Evolutionary conservation across 2,797 vertebrate species (phyloP).

Genomic region (Galago senegalensis): DNA sequence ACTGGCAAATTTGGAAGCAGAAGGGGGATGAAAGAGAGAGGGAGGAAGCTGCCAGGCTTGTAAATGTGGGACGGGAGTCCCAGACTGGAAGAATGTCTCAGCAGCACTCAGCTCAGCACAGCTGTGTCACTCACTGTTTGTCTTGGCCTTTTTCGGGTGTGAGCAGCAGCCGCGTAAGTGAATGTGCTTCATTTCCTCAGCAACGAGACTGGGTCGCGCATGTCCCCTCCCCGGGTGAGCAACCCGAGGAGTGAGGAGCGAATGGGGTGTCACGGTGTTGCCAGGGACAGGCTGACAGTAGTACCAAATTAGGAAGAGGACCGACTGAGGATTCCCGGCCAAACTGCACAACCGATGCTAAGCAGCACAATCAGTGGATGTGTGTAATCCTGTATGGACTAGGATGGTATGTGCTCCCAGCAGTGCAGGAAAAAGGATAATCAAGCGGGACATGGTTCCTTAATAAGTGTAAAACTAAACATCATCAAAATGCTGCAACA

Average conservation of each 20-base stretch:
- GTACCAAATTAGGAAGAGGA: conserved; percentile 80
- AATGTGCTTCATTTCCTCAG: conserved; percentile 75
- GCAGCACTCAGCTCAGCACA: neutral
- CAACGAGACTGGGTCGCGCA: conserved; percentile 42
- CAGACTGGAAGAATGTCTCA: conserved; percentile 38
- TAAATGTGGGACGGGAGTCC: neutral
- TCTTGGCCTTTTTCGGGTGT: conserved; percentile 72
- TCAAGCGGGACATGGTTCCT: conserved; percentile 72
- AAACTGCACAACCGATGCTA: conserved; percentile 28
- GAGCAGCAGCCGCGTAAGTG: conserved; percentile 63
- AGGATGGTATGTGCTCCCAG: conserved; percentile 43
- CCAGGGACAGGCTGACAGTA: conserved; percentile 74
- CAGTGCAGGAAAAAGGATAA: conserved; percentile 74
- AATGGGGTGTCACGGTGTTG: conserved; percentile 68
- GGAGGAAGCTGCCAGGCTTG: neutral
- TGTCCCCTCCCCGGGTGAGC: conserved; percentile 64
- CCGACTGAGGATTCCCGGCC: conserved; percentile 55
- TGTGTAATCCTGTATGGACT: conserved; percentile 65
- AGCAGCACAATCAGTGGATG: conserved; percentile 64
- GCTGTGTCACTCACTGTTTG: conserved; percentile 73
- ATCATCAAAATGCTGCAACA: conserved; percentile 78
- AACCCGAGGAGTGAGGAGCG: neutral
- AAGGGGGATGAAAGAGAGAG: neutral
- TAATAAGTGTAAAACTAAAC: conserved; percentile 85
- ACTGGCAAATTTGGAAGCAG: neutral